Conservation (phyloP, 2,797 vertebrate genomes). For the Pseudomugil tenellus region DNA sequence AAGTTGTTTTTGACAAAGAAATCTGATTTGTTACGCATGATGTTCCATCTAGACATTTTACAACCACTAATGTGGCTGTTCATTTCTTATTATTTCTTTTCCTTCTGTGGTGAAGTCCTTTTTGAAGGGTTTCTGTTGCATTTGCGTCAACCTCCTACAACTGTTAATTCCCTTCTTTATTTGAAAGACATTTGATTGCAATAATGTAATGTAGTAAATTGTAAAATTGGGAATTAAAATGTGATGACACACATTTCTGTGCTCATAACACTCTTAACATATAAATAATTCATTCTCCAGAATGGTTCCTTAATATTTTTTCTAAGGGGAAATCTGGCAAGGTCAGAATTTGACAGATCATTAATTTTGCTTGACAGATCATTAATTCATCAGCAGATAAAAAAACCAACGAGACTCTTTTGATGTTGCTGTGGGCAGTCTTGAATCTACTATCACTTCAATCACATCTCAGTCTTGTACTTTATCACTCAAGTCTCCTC, state of each 20-base stretch:
- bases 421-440: constrained; percentile 45
- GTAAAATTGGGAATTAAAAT: constrained; percentile 11
- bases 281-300: background rate
- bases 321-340: constrained; percentile 25
- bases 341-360: constrained; percentile 22
- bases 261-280: background rate
- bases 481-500: constrained; percentile 7
- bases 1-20: constrained; percentile 31
- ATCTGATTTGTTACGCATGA: constrained; percentile 23
- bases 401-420: constrained; percentile 38
- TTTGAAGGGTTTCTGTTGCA: background rate
- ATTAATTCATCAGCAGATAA: constrained; percentile 42
- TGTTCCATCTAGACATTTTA: constrained; percentile 14
- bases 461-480: constrained; percentile 36
- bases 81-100: background rate
- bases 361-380: constrained; percentile 19
- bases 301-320: constrained; percentile 16
- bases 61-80: background rate
- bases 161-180: background rate
- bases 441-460: constrained; percentile 23
- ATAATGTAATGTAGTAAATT: background rate
- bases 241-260: background rate
- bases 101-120: background rate
- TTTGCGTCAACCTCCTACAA: background rate
- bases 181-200: background rate